Evolutionary conservation across 2,888 invertebrate genomes (phyloP).

Genomic region (Agriopis aurantiaria): DNA sequence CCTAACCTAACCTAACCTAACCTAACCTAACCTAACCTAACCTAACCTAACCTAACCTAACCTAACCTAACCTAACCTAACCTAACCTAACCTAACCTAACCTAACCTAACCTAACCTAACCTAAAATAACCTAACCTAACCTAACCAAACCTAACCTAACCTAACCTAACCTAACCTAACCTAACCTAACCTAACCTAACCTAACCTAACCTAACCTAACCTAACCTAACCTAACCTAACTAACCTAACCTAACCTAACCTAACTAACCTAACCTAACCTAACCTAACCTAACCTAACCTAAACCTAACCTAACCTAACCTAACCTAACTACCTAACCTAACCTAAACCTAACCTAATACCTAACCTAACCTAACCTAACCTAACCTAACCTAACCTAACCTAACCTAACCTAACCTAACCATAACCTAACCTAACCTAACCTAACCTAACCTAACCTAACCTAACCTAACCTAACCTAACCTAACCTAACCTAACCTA

Average conservation of each 20-base stretch:
- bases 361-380: conserved; percentile 9
- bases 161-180: conserved; percentile 7
- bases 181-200: conserved; percentile 12
- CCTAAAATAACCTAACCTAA: too few relatives aligned
- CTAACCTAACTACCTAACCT: conserved; percentile 23
- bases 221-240: background rate
- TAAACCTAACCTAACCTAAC: background rate
- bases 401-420: conserved; percentile 10
- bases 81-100: too few relatives aligned
- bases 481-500: conserved; percentile 12
- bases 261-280: conserved; percentile 3
- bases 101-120: too few relatives aligned
- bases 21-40: too few relatives aligned
- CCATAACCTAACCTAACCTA: conserved; percentile 6
- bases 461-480: conserved; percentile 14
- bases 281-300: background rate
- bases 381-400: conserved; percentile 9
- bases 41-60: too few relatives aligned
- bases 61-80: too few relatives aligned
- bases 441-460: conserved; percentile 14
- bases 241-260: conserved; percentile 15
- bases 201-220: too few relatives aligned
- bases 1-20: too few relatives aligned
- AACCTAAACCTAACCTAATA: conserved; percentile 15
- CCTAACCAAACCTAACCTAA: too few relatives aligned